Evolutionary conservation across 2,888 invertebrate species (phyloP).

Genomic region (Malthinus seriepunctatus): DNA sequence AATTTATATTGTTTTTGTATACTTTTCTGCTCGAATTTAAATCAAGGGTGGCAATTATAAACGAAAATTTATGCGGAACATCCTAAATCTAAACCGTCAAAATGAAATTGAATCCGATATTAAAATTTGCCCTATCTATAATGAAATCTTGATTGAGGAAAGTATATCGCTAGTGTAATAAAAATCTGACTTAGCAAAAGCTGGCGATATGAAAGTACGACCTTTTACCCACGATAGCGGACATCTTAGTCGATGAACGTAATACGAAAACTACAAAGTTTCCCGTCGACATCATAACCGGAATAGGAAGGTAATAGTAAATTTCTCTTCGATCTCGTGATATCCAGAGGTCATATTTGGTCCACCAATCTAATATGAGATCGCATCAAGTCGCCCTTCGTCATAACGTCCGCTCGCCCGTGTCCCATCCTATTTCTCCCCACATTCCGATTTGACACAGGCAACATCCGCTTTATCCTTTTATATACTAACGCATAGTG

Average conservation of each 20-base stretch:
- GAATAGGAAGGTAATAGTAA: constrained; percentile 22
- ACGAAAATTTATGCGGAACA: constrained; percentile 43
- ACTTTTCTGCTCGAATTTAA: constrained; percentile 28
- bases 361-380: constrained; percentile 37
- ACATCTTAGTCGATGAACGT: constrained; percentile 21
- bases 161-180: constrained; percentile 51
- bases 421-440: constrained; percentile 34
- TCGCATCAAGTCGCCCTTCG: constrained; percentile 32
- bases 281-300: constrained; percentile 13
- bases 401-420: constrained; percentile 28
- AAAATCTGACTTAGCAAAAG: constrained; percentile 51
- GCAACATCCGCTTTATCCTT: constrained; percentile 33
- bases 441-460: constrained; percentile 35
- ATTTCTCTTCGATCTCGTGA: constrained; percentile 27
- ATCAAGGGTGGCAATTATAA: constrained; percentile 42
- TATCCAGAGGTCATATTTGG: constrained; percentile 35
- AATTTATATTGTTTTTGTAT: constrained; percentile 9
- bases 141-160: constrained; percentile 56
- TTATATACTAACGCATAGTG: constrained; percentile 25
- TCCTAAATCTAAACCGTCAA: constrained; percentile 44
- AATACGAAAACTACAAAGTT: constrained; percentile 14
- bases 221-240: constrained; percentile 24
- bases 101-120: constrained; percentile 54
- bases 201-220: constrained; percentile 35
- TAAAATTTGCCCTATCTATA: constrained; percentile 55